Conservation (phyloP, 2,113 vertebrate genomes). For the Chinchilla lanigera region DNA sequence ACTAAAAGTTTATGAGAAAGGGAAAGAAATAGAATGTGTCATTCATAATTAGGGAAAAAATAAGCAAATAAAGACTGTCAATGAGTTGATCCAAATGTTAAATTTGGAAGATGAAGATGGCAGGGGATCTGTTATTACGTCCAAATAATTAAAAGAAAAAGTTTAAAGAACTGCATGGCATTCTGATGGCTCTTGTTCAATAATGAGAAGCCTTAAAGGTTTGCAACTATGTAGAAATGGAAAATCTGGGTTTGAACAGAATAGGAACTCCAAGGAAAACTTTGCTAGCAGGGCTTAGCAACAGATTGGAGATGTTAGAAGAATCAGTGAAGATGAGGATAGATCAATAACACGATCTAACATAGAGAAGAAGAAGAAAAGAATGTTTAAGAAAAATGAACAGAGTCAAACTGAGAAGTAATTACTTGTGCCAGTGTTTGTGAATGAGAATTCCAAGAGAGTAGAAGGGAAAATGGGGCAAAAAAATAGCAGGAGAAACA, state of each 20-base stretch:
- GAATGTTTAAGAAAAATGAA: background rate
- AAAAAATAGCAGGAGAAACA: background rate
- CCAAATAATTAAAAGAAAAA: conserved; percentile 22
- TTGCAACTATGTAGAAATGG: background rate
- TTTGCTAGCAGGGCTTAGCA: background rate
- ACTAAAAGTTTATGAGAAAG: background rate
- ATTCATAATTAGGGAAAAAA: background rate
- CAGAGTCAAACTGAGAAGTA: background rate
- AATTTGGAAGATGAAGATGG: background rate
- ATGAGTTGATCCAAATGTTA: background rate
- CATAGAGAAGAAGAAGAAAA: background rate
- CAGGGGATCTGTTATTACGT: background rate
- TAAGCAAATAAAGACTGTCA: background rate
- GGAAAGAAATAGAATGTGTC: background rate
- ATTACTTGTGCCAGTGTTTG: background rate
- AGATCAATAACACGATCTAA: background rate
- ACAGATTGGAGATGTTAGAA: background rate
- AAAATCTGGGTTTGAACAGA: background rate
- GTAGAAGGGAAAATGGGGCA: background rate
- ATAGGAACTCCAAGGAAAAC: background rate
- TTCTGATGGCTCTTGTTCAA: background rate
- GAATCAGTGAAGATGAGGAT: background rate
- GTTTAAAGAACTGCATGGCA: background rate
- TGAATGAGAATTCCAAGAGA: background rate
- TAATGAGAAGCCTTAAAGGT: background rate